Conservation (phyloP, 2,797 vertebrate species). For the Semaprochilodus insignis region DNA sequence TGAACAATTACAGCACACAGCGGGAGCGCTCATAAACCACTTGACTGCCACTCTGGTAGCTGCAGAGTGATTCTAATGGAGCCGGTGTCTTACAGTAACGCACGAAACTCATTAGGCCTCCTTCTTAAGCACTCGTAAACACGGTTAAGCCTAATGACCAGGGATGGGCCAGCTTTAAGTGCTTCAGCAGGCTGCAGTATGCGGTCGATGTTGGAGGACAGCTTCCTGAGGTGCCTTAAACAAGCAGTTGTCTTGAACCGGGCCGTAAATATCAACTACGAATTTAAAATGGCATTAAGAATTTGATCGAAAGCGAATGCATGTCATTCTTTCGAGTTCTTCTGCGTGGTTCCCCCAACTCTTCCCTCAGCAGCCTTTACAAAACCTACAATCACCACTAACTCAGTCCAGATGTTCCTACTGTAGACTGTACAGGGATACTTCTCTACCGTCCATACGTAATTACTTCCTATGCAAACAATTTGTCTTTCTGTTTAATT, state of each 20-base stretch:
- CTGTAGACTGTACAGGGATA: slow-evolving; percentile 78
- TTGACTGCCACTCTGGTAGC: slow-evolving; percentile 71
- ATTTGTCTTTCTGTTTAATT: slow-evolving; percentile 70
- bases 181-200: slow-evolving; percentile 57
- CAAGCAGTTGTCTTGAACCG: neutral
- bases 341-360: slow-evolving; percentile 25
- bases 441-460: slow-evolving; percentile 70
- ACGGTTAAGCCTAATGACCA: slow-evolving; percentile 67
- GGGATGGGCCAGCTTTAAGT: slow-evolving; percentile 65
- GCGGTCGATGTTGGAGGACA: neutral
- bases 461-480: slow-evolving; percentile 77
- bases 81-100: slow-evolving; percentile 76
- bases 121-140: slow-evolving; percentile 81
- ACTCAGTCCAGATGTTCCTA: slow-evolving; percentile 82
- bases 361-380: slow-evolving; percentile 71
- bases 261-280: neutral
- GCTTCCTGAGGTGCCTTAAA: neutral
- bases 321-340: neutral
- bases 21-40: slow-evolving; percentile 77
- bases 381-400: slow-evolving; percentile 81
- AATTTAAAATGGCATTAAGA: neutral
- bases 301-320: neutral
- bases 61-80: slow-evolving; percentile 60
- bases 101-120: slow-evolving; percentile 75
- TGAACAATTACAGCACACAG: slow-evolving; percentile 74